Evolutionary conservation across 2,797 vertebrate genomes (phyloP).

Genomic region (Sebastes dallii): DNA sequence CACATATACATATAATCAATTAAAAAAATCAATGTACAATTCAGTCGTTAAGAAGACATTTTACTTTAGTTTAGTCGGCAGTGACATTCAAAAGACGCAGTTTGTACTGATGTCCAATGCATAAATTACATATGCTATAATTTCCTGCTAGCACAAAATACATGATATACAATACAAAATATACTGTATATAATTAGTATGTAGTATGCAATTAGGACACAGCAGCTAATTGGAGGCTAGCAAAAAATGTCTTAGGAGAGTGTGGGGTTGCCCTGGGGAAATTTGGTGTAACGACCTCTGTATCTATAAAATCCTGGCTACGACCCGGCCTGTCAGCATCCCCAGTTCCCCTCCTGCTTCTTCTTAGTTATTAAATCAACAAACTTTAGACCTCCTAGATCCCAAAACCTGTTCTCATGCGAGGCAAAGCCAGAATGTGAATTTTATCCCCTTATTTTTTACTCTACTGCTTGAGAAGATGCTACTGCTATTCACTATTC

Average conservation of each 20-base stretch:
- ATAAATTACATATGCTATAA: background rate
- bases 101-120: background rate
- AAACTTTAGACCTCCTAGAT: background rate
- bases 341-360: background rate
- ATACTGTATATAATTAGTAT: background rate
- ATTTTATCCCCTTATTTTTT: background rate
- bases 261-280: background rate
- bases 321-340: background rate
- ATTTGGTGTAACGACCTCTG: background rate
- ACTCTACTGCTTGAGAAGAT: background rate
- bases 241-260: background rate
- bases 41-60: too few species aligned
- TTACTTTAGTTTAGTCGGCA: background rate
- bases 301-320: background rate
- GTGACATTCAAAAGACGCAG: background rate
- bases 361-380: background rate
- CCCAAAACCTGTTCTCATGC: background rate
- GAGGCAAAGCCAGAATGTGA: background rate
- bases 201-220: background rate
- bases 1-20: too few species aligned
- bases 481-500: constrained; percentile 10
- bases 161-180: background rate
- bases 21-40: too few species aligned
- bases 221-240: background rate
- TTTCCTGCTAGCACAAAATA: background rate